Percentiles rank a stretch among this genome's conserved stretches.
These are phyloP conservation scores for Lonchura striata DNA, from an alignment of 2,113 vertebrate species.

Conservation along the genomic window DNA sequence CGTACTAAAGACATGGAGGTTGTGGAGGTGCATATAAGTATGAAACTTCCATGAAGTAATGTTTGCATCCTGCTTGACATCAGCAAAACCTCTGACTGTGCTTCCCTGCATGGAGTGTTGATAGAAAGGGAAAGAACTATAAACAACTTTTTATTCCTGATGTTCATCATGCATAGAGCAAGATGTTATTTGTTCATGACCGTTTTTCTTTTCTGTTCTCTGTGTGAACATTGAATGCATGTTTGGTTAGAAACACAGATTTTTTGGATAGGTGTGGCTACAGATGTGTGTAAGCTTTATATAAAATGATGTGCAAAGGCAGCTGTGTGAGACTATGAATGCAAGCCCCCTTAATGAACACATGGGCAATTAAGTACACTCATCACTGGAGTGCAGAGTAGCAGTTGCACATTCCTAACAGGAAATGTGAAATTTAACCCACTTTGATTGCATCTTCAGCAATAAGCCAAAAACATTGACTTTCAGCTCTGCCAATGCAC, in stretches of 20 bases:
- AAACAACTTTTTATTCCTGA: background rate
- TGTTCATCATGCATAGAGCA: background rate
- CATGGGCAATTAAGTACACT: background rate
- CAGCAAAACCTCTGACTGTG: background rate
- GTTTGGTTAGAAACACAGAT: background rate
- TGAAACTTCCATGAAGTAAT: background rate
- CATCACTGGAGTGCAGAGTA: background rate
- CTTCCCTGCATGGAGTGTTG: background rate
- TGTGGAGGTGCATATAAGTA: background rate
- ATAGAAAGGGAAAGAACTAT: background rate
- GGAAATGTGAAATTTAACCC: background rate
- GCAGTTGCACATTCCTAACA: background rate
- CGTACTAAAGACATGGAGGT: background rate
- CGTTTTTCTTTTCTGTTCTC: background rate
- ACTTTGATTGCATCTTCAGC: background rate
- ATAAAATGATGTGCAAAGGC: background rate
- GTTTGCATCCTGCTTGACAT: background rate
- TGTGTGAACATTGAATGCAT: rapidly evolving
- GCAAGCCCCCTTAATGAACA: background rate
- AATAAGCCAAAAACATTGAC: background rate
- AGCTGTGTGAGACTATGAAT: background rate
- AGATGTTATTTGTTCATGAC: background rate
- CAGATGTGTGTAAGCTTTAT: background rate
- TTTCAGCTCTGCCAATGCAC: background rate
- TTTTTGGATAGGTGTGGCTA: background rate